These are phyloP conservation scores for Dasyprocta punctata DNA, from an alignment of 2,113 vertebrate genomes.

Conservation along the genomic window DNA sequence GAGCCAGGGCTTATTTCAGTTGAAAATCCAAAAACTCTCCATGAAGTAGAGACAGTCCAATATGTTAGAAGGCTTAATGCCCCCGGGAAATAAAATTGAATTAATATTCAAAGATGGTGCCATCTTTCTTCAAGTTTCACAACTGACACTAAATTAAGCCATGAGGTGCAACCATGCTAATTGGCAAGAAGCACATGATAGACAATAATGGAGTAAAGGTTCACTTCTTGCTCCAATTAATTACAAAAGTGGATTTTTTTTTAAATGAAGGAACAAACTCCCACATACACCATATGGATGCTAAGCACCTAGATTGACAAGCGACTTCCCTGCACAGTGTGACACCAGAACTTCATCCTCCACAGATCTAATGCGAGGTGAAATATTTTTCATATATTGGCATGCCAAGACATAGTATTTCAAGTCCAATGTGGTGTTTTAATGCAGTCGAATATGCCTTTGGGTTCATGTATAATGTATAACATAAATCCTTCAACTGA, in stretches of 20 bases:
- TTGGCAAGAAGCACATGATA: conserved; percentile 61
- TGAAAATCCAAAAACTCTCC: conserved; percentile 16
- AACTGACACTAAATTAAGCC: conserved; percentile 65
- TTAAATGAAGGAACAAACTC: neutral
- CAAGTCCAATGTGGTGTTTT: neutral
- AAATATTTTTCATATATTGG: neutral
- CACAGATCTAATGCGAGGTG: neutral
- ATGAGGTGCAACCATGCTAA: conserved; percentile 53
- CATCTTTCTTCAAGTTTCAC: conserved; percentile 52
- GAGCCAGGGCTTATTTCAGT: neutral
- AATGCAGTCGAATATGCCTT: neutral
- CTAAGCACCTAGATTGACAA: neutral
- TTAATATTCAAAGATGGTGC: conserved; percentile 65
- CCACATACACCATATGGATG: conserved; percentile 5
- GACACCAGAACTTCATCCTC: neutral
- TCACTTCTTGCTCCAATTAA: conserved; percentile 61
- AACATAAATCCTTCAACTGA: neutral
- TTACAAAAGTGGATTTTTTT: conserved; percentile 47
- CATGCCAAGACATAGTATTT: neutral
- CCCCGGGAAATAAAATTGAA: conserved; percentile 8
- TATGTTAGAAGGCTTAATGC: conserved; percentile 18
- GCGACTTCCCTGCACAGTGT: neutral
- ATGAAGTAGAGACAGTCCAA: neutral
- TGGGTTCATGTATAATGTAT: neutral
- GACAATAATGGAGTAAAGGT: conserved; percentile 60